phyloP scores from a whole-genome alignment of 64 coral and sea anemone genomes.

The Actinia tenebrosa region DNA sequence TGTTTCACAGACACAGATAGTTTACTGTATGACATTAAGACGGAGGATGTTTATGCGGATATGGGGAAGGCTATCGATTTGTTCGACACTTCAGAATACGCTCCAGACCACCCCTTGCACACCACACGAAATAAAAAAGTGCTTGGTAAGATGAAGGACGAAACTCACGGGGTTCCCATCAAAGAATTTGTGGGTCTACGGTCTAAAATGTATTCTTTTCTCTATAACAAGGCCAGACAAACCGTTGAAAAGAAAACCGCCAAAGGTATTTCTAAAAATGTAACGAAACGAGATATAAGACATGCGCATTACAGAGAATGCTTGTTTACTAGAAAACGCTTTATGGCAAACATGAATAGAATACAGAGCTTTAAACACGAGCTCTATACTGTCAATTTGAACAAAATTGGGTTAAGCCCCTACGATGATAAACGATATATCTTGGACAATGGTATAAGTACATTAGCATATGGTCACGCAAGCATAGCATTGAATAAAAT shows the following conservation, averaged over 20 bases:
- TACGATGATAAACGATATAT: constrained; percentile 21
- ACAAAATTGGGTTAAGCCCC: constrained; percentile 5
- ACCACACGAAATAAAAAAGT: constrained; percentile 35
- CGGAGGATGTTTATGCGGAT: constrained; percentile 23
- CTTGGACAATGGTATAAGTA: background rate
- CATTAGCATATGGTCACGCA: background rate
- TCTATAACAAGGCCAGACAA: background rate
- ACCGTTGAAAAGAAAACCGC: constrained; percentile 13
- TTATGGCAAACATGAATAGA: background rate
- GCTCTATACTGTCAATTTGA: background rate
- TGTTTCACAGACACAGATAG: constrained; percentile 39
- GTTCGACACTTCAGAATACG: constrained; percentile 30
- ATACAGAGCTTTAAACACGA: background rate
- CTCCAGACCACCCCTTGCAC: background rate
- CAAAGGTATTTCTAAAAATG: constrained; percentile 12
- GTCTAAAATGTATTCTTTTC: constrained; percentile 38
- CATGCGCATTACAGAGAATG: constrained; percentile 8
- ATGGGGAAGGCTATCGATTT: background rate
- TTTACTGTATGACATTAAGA: background rate
- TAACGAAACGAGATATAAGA: constrained; percentile 15
- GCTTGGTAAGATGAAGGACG: constrained; percentile 36
- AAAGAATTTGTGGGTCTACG: constrained; percentile 29
- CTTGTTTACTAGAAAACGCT: constrained; percentile 6
- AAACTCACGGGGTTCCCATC: background rate
- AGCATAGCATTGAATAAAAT: background rate